Base-by-base conservation (phyloP, 2,797 vertebrate species). In the Serranus cabrilla region DNA sequence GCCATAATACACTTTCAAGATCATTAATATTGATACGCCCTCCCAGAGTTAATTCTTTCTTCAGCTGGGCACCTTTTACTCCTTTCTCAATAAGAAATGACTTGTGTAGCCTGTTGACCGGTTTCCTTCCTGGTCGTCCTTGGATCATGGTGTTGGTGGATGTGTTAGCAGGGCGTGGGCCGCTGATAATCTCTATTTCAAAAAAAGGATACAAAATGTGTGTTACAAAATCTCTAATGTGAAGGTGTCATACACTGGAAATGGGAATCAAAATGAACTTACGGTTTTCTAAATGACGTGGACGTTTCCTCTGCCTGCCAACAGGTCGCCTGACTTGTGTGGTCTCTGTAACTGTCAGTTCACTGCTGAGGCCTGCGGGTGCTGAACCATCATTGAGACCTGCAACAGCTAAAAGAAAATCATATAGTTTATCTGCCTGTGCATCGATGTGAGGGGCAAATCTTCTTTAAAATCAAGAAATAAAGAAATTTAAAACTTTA, bases 311-410 rank as follows among this genome's bases (percentile, higher is more conserved):
- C 92, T 87, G 96, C 94, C 73, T 94, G 88, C 81, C 83, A 57
- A 89, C 79, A 18, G 88, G 67, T 51, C 50, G 80, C 58, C 89
- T 93, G 11, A 46, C 83, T 77, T 62, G 71, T 67, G 93, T 89
- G 83, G 89, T 93, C 67, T 92, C 95, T 83, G 94, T 87, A 81
- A 91, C 91, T 81, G 92, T 92, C 87, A 96, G 67, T 70, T 96
- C 95, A 85, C 93, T 94, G 78, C 93, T 91, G 57, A 94, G 93
- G 76, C 88, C 93, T 88, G 94, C 88, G 86, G 96, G 93, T 91
- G 93, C 90, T 86, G 96, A 93, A 87, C 94, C 95, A 88, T 95
- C 96, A 84, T 94, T 93, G 80, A 95, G 93, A 92, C 90, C 96
- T 94, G 93, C 88, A 70, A 51, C 25, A 68, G 18, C 0, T 31